Conservation (phyloP, 2,113 vertebrate genomes). For the Crotophaga sulcirostris region DNA sequence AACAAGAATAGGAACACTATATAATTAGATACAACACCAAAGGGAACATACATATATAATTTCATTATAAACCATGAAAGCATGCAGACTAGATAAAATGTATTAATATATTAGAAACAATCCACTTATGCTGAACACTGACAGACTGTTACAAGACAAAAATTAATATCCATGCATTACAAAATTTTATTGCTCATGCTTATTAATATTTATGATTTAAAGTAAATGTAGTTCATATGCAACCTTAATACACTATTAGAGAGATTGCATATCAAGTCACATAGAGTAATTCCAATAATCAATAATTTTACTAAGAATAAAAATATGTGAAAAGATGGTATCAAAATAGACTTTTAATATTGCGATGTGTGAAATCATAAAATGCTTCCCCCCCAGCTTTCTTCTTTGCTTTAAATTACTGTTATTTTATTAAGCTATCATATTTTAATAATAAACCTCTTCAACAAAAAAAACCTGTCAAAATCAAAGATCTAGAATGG, state of each 20-base stretch:
- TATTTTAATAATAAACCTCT: neutral
- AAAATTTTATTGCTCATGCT: slow-evolving; percentile 24
- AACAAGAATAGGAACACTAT: slow-evolving; percentile 80
- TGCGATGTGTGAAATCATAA: neutral
- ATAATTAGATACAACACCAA: slow-evolving; percentile 76
- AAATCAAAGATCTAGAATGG: neutral
- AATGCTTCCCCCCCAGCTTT: neutral
- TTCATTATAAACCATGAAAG: slow-evolving; percentile 49
- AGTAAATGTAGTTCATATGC: neutral
- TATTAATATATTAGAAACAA: slow-evolving; percentile 32
- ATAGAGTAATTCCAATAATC: neutral
- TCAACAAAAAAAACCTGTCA: neutral
- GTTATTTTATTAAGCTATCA: neutral
- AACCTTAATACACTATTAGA: neutral
- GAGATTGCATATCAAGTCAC: neutral
- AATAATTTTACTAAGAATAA: neutral
- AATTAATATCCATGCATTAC: slow-evolving; percentile 31
- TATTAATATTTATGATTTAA: neutral
- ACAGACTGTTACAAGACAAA: slow-evolving; percentile 19
- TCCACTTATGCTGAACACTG: neutral
- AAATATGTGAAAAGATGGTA: neutral
- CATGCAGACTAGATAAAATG: slow-evolving; percentile 66
- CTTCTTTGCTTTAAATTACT: neutral
- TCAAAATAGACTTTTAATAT: neutral
- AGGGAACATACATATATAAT: slow-evolving; percentile 36